A percentile compares a stretch with the other conserved stretches of the same genome.
These are phyloP conservation scores for Limnephilus lunatus DNA, from an alignment of 2,888 invertebrate genomes.

Conservation along the genomic window DNA sequence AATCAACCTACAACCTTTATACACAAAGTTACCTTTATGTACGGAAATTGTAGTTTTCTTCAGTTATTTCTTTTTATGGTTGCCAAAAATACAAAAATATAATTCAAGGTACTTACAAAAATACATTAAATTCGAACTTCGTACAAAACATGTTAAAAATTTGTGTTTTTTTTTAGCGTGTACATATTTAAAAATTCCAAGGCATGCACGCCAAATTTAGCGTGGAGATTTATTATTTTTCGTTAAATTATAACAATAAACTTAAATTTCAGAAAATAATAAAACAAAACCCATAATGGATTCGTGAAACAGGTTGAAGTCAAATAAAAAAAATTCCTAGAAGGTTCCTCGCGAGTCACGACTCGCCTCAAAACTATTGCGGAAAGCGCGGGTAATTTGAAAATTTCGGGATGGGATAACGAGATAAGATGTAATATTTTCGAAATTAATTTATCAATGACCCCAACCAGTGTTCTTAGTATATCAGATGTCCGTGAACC, in stretches of 20 bases:
- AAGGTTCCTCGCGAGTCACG: background rate
- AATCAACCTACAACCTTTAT: too few relatives aligned
- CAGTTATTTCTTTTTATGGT: too few relatives aligned
- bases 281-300: slow-evolving; percentile 5
- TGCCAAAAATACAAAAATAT: too few relatives aligned
- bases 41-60: too few relatives aligned
- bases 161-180: too few relatives aligned
- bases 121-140: too few relatives aligned
- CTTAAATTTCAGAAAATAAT: background rate
- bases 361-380: background rate
- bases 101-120: too few relatives aligned
- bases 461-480: background rate
- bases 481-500: background rate
- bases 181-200: background rate
- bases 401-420: background rate
- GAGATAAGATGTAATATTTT: slow-evolving; percentile 20
- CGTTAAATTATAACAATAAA: background rate
- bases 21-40: too few relatives aligned
- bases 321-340: slow-evolving; percentile 23
- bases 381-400: background rate
- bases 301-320: slow-evolving; percentile 6
- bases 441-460: slow-evolving; percentile 1
- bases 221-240: background rate
- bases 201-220: background rate
- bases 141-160: too few relatives aligned